These are phyloP conservation scores for Epinephelus cyanopodus DNA, from an alignment of 2,113 vertebrate genomes.

Conservation along the genomic window DNA sequence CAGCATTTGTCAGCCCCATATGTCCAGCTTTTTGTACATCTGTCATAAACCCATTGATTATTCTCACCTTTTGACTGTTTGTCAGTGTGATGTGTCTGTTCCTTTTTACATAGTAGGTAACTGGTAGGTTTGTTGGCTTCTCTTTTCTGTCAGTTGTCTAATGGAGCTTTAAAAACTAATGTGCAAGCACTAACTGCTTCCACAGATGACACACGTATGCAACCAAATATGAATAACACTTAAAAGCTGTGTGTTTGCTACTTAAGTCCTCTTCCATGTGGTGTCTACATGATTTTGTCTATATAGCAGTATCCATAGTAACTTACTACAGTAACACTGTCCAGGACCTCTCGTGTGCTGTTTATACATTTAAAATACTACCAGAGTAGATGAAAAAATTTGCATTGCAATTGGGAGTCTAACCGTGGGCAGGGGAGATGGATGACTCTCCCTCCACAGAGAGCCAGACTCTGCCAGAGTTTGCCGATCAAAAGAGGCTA, in stretches of 20 bases:
- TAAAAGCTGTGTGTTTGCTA: not conserved
- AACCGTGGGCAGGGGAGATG: slow-evolving; percentile 40
- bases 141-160: not conserved
- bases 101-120: not conserved
- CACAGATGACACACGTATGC: not conserved
- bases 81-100: not conserved
- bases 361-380: slow-evolving; percentile 30
- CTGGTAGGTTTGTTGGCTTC: not conserved
- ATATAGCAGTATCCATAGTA: not conserved
- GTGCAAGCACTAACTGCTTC: not conserved
- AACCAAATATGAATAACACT: not conserved
- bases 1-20: not conserved
- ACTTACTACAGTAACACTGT: not conserved
- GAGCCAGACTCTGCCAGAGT: slow-evolving; percentile 45
- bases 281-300: not conserved
- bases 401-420: slow-evolving; percentile 51
- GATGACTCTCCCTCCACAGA: slow-evolving; percentile 49
- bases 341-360: not conserved
- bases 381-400: slow-evolving; percentile 32
- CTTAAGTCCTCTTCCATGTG: not conserved
- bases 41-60: not conserved
- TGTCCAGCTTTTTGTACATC: not conserved
- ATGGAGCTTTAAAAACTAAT: not conserved
- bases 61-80: not conserved
- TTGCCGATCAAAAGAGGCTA: slow-evolving; percentile 71